Evolutionary conservation across 2,113 vertebrate genomes (phyloP), one percentile per base, ranked within the genome.

Genomic region (Toxotes chatareus): DNA sequence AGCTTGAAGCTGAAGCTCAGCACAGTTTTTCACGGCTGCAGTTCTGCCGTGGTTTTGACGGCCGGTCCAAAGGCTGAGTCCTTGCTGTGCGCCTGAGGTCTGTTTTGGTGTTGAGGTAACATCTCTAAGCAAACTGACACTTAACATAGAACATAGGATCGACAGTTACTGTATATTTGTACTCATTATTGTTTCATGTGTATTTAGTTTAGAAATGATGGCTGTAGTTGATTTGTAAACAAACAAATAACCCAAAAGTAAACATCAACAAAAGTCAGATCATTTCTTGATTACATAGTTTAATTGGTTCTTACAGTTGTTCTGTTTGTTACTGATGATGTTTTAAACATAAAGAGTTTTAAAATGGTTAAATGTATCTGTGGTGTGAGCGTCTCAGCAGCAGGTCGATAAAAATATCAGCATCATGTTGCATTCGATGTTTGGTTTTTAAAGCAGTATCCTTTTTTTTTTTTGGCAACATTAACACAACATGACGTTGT

Each of bases 1-100:
- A 77, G 63, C 64, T 49, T 23, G 10, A 12, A 76, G 77, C 11
- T 27, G 49, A n/a, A 68, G 65, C 14, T 55, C 79, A 9, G 12
- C 1, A 19, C 16, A 5, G 38, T 27, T 70, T 64, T 3, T 51
- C 69, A 12, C 13, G 5, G 34, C n/a, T 16, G 36, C 36, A 36
- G 46, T 3, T 62, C 7, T 31, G 38, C 46, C 3, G 21, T 19
- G 65, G 9, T 61, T 71, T 57, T 27, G 56, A 7, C 74, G 11
- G 38, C 17, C 1, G 73, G 42, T 76, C 36, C 51, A 5, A 7
- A 49, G 23, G 57, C 57, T 1, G 27, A 59, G 63, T 60, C 40
- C 0, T 6, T 2, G 17, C 27, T 59, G 46, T 8, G 0, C 19
- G 56, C 1, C 23, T 13, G 23, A 16, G 66, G 34, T 44, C 8